Base-by-base conservation (phyloP, 1,140 invertebrate species). In the Eumeta japonica region DNA sequence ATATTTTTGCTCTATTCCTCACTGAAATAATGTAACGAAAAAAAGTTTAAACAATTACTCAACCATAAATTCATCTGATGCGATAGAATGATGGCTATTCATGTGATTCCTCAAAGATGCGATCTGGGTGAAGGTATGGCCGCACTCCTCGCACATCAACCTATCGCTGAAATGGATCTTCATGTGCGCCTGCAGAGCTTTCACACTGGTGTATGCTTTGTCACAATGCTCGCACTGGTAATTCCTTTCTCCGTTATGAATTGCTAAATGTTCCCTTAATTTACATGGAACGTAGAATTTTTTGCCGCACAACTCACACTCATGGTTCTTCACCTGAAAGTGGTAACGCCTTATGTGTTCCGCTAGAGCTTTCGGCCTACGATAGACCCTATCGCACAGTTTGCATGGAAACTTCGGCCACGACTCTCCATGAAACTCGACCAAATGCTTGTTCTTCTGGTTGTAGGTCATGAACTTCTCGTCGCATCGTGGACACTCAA, bases 241-340 rank as follows among this genome's bases (percentile, higher is more conserved):
- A 0, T 81, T 81, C 37, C 78, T 68, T 39, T 82, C 80, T 0
- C 81, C 81, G 0, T 81, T 83, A 32, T 83, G 81, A 0, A 77
- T 82, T 10, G 80, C 64, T 57, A 81, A 79, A 39, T 83, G 80
- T 16, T 70, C 65, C 15, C 66, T 70, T 31, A 70, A 46, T 9
- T 62, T 24, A 0, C 60, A 63, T 0, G 67, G 67, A 2, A 72
- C 32, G 29, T 72, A 72, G 16, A 72, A 73, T 18, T 63, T 46
- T 19, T 73, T 62, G 10, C 70, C 67, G 19, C 67, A 73, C 39
- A 66, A 70, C n/a, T 73, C 65, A 29, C 67, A 73, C 28, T 70
- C 65, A 39, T 72, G 67, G 19, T 66, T 65, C 29, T 68, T 20
- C 0, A 71, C 68, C 36, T 73, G 71, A 41, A 68, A 60, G 30